Evolutionary conservation across 2,888 invertebrate species (phyloP).

Genomic region (Agrochola lota): DNA sequence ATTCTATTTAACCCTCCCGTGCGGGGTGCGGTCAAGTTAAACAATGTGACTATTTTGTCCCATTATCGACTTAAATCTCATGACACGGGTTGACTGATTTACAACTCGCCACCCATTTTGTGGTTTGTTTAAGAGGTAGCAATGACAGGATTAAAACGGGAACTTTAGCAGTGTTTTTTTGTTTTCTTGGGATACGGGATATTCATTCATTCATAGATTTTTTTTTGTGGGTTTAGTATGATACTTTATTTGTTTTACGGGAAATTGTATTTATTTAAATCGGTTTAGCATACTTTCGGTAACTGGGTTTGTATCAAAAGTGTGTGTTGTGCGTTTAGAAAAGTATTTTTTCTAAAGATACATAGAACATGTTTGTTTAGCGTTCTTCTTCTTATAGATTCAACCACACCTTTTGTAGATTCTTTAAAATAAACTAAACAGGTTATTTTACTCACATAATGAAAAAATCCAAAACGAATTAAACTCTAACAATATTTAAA

Average conservation of each 20-base stretch:
- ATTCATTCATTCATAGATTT: slow-evolving; percentile 30
- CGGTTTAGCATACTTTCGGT: not conserved
- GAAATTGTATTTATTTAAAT: slow-evolving; percentile 2
- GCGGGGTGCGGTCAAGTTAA: slow-evolving; percentile 61
- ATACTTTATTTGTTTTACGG: slow-evolving; percentile 16
- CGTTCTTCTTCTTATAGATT: not conserved
- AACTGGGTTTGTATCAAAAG: not conserved
- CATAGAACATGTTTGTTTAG: not conserved
- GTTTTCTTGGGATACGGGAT: slow-evolving; percentile 37
- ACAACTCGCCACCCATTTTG: slow-evolving; percentile 62
- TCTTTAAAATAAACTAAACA: not conserved
- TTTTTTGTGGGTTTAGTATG: slow-evolving; percentile 1
- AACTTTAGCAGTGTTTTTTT: slow-evolving; percentile 20
- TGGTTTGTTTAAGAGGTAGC: slow-evolving; percentile 69
- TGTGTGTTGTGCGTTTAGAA: not conserved
- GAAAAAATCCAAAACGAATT: not conserved
- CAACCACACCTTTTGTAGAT: not conserved
- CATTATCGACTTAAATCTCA: slow-evolving; percentile 48
- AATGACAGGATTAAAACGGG: slow-evolving; percentile 72
- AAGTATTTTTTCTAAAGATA: not conserved
- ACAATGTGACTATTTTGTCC: slow-evolving; percentile 60
- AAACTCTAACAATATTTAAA: slow-evolving; percentile 13
- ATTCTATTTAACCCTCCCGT: slow-evolving; percentile 63
- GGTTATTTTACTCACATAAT: not conserved
- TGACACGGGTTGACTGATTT: slow-evolving; percentile 68